Percentiles rank a stretch among this genome's conserved stretches.
These are phyloP conservation scores for Druceiella hillmani DNA, from an alignment of 2,888 invertebrate genomes.

Conservation along the genomic window DNA sequence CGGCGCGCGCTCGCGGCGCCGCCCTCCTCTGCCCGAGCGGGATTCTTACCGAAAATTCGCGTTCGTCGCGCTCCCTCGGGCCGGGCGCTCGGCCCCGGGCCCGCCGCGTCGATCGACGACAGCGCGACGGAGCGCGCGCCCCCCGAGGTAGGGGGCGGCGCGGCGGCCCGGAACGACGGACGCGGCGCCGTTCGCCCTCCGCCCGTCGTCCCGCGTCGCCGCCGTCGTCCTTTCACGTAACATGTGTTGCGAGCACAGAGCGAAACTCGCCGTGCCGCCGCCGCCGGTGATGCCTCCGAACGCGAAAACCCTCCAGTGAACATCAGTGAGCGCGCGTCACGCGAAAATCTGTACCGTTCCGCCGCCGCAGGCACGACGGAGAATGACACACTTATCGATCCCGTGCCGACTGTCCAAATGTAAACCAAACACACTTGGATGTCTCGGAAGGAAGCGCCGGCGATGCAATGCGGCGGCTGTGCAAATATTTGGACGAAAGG, in stretches of 20 bases:
- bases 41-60: not conserved
- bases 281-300: conserved; percentile 20
- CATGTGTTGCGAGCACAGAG: too few species aligned
- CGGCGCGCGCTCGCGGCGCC: conserved; percentile 34
- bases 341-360: conserved; percentile 1
- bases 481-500: too few species aligned
- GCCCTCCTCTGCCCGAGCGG: conserved; percentile 38
- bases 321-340: too few species aligned
- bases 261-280: conserved; percentile 22
- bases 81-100: conserved; percentile 16
- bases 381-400: conserved; percentile 10
- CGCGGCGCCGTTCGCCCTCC: conserved; percentile 22
- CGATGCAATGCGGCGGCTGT: too few species aligned
- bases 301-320: too few species aligned
- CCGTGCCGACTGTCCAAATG: conserved; percentile 11
- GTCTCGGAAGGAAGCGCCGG: too few species aligned
- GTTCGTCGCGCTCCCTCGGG: conserved; percentile 16
- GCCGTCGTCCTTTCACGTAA: not conserved
- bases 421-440: too few species aligned
- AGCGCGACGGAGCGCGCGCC: conserved; percentile 3
- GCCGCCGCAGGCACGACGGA: not conserved
- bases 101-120: conserved; percentile 12
- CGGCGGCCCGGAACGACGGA: not conserved
- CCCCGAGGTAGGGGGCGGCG: not conserved
- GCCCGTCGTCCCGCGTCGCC: conserved; percentile 16